Base-by-base conservation (phyloP, 2,797 vertebrate species). In the Chaetophractus vellerosus region DNA sequence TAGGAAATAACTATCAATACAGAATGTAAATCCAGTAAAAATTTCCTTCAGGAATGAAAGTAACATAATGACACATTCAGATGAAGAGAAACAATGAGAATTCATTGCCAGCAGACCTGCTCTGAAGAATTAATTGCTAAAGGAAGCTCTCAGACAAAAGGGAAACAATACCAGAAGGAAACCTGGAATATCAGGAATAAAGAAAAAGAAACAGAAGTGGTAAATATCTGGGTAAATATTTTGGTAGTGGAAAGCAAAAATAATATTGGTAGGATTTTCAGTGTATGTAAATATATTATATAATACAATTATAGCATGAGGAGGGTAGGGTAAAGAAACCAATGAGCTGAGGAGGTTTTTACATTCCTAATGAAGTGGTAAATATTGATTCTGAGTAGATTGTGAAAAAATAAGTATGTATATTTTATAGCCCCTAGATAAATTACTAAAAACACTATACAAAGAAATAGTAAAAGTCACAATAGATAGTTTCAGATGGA, bases 121-220 rank as follows among this genome's bases (percentile, higher is more conserved):
- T 85, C 41, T 79, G 55, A 75, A 72, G 36, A 90, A 93, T 21
- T 50, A 90, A 93, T 21, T 50, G n/a, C 8, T n/a, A 7, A 93
- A 72, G 31, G 38, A 83, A 68, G 9, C 19, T 38, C 72, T 83
- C 52, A 18, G 48, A 68, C 1, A 76, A 4, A 81, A 48, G 26
- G 11, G 71, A 23, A 72, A 69, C 41, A 33, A 59, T 80, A 72
- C 19, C 15, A 59, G 69, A 76, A 76, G 50, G 24, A 75, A 76
- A 87, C 26, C 15, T 38, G 16, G n/a, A 81, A 38, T n/a, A 74
- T 74, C 68, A 91, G 68, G 24, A 57, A 92, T 69, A 12, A 72
- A 76, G 72, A 61, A 64, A 88, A 63, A 55, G 41, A 31, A 88
- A 81, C 10, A n/a, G 66, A 86, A 86, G 59, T 57, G 48, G 31